These are phyloP conservation scores for Vanacampus margaritifer DNA, from an alignment of 2,113 vertebrate species.

Conservation along the genomic window DNA sequence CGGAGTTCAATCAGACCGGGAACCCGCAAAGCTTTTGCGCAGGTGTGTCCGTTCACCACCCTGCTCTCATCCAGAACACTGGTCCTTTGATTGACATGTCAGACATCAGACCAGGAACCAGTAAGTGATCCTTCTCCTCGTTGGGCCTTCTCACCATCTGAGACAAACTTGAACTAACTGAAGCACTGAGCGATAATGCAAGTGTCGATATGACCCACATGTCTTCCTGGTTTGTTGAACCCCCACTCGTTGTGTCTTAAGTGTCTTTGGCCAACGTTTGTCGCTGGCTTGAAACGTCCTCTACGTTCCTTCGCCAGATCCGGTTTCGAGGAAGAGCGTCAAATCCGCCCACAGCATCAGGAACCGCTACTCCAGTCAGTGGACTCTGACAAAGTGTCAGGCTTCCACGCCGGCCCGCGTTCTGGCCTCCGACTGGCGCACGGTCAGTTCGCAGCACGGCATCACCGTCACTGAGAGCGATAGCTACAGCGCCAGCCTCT, in stretches of 20 bases:
- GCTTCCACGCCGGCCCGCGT: conserved; percentile 91
- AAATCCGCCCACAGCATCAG: conserved; percentile 94
- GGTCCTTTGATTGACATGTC: conserved; percentile 99
- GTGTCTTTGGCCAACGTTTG: background rate
- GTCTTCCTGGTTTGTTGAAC: conserved; percentile 9
- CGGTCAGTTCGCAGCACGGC: conserved; percentile 93
- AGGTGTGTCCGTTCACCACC: conserved; percentile 93
- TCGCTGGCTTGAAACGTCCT: background rate
- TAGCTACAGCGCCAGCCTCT: conserved; percentile 98
- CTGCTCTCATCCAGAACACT: conserved; percentile 94
- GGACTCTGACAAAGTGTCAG: conserved; percentile 98
- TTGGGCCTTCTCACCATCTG: conserved; percentile 13
- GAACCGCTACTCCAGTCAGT: conserved; percentile 97
- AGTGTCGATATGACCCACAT: background rate
- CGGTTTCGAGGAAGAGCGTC: conserved; percentile 92
- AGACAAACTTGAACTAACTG: background rate
- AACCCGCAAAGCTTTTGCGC: conserved; percentile 98
- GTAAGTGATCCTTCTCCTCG: conserved; percentile 69
- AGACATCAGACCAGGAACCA: conserved; percentile 96
- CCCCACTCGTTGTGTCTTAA: background rate
- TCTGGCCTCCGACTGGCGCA: conserved; percentile 96
- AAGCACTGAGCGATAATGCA: background rate
- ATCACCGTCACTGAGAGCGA: conserved; percentile 97
- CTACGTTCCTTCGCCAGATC: conserved; percentile 72
- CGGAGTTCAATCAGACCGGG: conserved; percentile 94